Percentiles rank a stretch among this genome's conserved stretches.
These are phyloP conservation scores for Acleris laterana DNA, from an alignment of 2,888 invertebrate genomes.

Conservation along the genomic window DNA sequence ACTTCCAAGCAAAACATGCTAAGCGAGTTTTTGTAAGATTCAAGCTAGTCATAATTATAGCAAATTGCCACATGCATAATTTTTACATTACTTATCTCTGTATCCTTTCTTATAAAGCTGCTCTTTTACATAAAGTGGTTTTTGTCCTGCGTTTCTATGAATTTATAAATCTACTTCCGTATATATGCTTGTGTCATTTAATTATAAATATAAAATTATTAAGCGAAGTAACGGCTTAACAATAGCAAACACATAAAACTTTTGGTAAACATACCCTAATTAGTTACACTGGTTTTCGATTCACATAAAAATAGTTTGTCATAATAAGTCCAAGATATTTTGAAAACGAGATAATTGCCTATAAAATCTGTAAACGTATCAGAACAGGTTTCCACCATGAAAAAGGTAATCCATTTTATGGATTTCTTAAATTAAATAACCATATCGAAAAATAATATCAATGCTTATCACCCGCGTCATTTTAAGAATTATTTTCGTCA, in stretches of 20 bases:
- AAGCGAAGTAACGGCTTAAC: no score
- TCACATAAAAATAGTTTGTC: no score
- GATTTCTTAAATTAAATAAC: background rate
- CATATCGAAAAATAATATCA: background rate
- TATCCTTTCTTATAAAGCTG: background rate
- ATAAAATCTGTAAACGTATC: background rate
- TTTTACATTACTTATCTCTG: background rate
- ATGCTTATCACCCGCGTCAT: background rate
- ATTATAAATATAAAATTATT: no score
- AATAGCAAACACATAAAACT: no score
- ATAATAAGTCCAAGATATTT: no score
- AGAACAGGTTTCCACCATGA: background rate
- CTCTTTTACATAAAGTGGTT: no score
- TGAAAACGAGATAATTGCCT: no score
- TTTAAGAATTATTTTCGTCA: background rate
- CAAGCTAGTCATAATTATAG: slow-evolving; percentile 9
- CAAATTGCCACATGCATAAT: slow-evolving; percentile 7
- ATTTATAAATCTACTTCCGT: no score
- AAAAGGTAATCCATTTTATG: background rate
- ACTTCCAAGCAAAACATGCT: background rate
- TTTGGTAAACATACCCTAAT: no score
- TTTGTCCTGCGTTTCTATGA: no score
- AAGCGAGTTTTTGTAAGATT: background rate
- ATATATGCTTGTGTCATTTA: no score
- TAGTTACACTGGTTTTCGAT: no score